phyloP scores from a whole-genome alignment of 2,888 invertebrate genomes.

The Odontothrips loti region DNA sequence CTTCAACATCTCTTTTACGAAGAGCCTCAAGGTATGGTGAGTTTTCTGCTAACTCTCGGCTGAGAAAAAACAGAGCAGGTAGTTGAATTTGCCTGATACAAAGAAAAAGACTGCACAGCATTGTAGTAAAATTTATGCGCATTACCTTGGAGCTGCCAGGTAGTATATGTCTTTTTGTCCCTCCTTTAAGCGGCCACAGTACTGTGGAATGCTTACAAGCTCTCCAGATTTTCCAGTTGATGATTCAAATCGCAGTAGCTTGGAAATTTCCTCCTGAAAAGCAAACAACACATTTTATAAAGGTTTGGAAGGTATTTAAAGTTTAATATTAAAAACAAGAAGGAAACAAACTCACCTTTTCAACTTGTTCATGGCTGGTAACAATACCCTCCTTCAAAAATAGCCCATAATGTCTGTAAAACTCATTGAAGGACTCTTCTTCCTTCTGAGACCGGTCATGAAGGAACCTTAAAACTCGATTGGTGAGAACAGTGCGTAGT shows the following conservation, averaged over 20 bases:
- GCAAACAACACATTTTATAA: constrained; percentile 29
- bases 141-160: constrained; percentile 83
- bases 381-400: constrained; percentile 96
- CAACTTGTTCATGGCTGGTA: constrained; percentile 69
- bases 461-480: constrained; percentile 76
- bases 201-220: constrained; percentile 75
- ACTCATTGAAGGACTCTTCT: constrained; percentile 71
- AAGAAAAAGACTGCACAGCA: not conserved
- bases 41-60: constrained; percentile 84
- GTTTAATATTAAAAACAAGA: constrained; percentile 35
- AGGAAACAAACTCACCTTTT: constrained; percentile 60
- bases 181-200: constrained; percentile 68
- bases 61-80: constrained; percentile 48
- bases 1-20: constrained; percentile 81
- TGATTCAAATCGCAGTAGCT: constrained; percentile 87
- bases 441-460: constrained; percentile 81
- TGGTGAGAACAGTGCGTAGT: constrained; percentile 76
- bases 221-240: constrained; percentile 68
- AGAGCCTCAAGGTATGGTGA: constrained; percentile 95
- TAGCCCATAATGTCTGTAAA: constrained; percentile 87
- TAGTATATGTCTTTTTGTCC: constrained; percentile 86
- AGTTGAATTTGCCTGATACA: not conserved
- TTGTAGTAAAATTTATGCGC: not conserved
- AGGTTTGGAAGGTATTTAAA: constrained; percentile 32
- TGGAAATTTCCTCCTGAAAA: constrained; percentile 79